phyloP scores from a whole-genome alignment of 2,888 invertebrate genomes.

The Germaria angustata region DNA sequence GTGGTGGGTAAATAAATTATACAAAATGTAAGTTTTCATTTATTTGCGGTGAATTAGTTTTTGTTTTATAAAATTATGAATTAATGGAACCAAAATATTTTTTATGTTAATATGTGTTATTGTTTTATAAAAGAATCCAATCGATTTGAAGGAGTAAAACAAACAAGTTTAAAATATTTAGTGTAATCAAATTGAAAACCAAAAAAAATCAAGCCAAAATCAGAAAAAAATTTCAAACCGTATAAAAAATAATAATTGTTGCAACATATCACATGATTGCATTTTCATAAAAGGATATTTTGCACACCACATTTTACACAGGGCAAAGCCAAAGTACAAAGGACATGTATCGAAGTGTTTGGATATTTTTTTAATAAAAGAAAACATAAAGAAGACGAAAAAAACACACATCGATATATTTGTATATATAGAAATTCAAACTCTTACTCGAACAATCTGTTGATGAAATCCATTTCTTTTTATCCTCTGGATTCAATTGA shows the following conservation, averaged over 20 bases:
- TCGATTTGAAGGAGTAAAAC: neutral
- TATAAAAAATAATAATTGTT: conserved; percentile 27
- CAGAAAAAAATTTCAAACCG: conserved; percentile 14
- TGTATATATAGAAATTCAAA: conserved; percentile 74
- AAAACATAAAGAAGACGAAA: conserved; percentile 65
- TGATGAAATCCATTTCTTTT: conserved; percentile 95
- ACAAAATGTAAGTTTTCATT: too few species aligned
- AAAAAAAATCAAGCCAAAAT: conserved; percentile 55
- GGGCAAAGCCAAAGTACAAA: conserved; percentile 66
- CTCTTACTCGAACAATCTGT: conserved; percentile 94
- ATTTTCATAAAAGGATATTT: conserved; percentile 52
- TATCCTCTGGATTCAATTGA: conserved; percentile 90
- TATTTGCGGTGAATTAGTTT: neutral
- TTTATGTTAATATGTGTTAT: too few species aligned
- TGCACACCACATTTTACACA: conserved; percentile 62
- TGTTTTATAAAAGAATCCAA: conserved; percentile 11
- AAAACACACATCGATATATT: conserved; percentile 78
- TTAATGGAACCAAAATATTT: too few species aligned
- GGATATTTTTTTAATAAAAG: conserved; percentile 45
- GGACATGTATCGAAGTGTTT: conserved; percentile 58
- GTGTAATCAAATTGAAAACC: neutral
- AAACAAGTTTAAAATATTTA: conserved; percentile 26
- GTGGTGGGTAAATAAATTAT: neutral
- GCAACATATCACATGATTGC: conserved; percentile 45
- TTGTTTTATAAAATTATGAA: too few species aligned